Base-by-base conservation (phyloP, 2,113 vertebrate species). In the Stictonetta naevosa region DNA sequence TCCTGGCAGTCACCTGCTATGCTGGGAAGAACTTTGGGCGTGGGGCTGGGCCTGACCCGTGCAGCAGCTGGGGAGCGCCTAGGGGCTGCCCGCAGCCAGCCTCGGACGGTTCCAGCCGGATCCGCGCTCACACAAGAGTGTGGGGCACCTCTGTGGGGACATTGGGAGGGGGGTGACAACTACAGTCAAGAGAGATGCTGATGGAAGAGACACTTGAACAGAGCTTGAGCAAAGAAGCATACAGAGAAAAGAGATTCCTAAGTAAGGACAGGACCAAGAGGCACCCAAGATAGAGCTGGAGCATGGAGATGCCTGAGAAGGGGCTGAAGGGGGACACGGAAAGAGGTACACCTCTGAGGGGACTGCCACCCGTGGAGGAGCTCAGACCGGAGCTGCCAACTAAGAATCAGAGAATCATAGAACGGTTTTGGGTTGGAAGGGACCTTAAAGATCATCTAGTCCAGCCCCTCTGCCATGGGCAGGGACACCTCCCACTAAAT, bases 301-400 rank as follows among this genome's bases (percentile, higher is more conserved):
- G 38, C 23, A 72, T 33, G 50, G 34, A 53, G 28, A 10, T 11
- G 2, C n/a, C 64, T 68, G 17, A 63, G 21, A 10, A 28, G 18
- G 6, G 22, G 36, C 4, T 38, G 14, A 63, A 8, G 5, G 25
- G 55, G 69, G 21, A 42, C 26, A 34, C 2, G 17, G 14, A 26
- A 62, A 20, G 12, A 85, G 7, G 26, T 8, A 38, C 6, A 36
- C 7, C 17, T 85, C 34, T 58, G 56, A 58, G 44, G 17, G 31
- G 28, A 56, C 0, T 13, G 17, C 68, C 69, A 34, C 28, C 18
- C 1, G 0, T 17, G 13, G 26, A 36, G 38, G 6, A 56, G 34
- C 59, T 40, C 21, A 17, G 1, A 0, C 25, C 10, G 0, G 1
- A 63, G 31, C 23, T 3, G 4, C 26, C 10, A 13, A 56, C 8